Conservation (phyloP, 2,797 vertebrate genomes). For the Danio albolineatus region DNA sequence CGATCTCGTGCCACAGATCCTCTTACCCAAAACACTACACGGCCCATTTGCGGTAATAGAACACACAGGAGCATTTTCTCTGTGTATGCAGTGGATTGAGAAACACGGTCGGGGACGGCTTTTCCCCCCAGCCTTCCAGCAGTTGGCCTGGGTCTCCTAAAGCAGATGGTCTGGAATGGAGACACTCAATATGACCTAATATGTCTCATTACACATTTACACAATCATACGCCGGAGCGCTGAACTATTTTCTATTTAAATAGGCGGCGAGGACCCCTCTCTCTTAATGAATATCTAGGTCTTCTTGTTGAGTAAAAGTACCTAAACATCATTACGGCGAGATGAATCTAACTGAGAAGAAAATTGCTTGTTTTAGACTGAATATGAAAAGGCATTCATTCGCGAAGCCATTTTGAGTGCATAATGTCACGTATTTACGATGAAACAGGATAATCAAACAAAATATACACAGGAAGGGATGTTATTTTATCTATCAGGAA, state of each 20-base stretch:
- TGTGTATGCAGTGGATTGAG: slow-evolving; percentile 30
- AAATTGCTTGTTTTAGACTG: slow-evolving; percentile 23
- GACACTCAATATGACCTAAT: slow-evolving; percentile 61
- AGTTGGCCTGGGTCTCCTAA: slow-evolving; percentile 76
- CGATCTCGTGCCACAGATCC: slow-evolving; percentile 41
- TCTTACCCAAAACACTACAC: slow-evolving; percentile 49
- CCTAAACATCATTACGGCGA: slow-evolving; percentile 8
- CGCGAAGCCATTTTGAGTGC: not conserved
- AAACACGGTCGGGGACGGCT: slow-evolving; percentile 36
- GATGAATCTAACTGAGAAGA: slow-evolving; percentile 24
- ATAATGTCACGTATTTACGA: slow-evolving; percentile 16
- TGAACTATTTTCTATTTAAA: slow-evolving; percentile 24
- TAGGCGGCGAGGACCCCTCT: not conserved
- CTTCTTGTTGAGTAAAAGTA: slow-evolving; percentile 13
- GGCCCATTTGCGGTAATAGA: slow-evolving; percentile 36
- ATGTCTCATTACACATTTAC: slow-evolving; percentile 54
- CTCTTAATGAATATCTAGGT: slow-evolving; percentile 16
- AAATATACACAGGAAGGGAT: not conserved
- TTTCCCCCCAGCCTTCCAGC: slow-evolving; percentile 58
- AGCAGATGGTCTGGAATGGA: slow-evolving; percentile 80
- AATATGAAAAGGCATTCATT: slow-evolving; percentile 10
- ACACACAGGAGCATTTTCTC: slow-evolving; percentile 40
- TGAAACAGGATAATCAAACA: not conserved
- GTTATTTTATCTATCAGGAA: not conserved
- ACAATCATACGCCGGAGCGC: slow-evolving; percentile 27